Base-by-base conservation (phyloP, 2,888 invertebrate species). In the Melipona bicolor region DNA sequence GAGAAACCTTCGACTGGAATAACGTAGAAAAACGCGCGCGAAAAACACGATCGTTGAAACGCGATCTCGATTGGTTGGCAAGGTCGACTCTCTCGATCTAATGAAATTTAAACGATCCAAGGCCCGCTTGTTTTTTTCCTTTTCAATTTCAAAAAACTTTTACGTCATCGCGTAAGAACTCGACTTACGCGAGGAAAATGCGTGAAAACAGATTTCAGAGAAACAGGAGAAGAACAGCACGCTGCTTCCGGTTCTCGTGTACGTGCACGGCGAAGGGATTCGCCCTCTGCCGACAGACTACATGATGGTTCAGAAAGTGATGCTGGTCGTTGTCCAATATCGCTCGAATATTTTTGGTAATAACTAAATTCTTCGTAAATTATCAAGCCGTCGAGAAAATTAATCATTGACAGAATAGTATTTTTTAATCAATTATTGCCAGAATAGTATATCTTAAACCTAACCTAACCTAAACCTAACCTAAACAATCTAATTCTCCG, bases 271-370 rank as follows among this genome's bases (percentile, higher is more conserved):
- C 5, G 94, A 93, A 49, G 32, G 27, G 94, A 90, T 76, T 69
- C 65, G 79, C 5, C 36, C 77, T 4, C 86, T 81, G 0, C 86
- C 92, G 4, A 92, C 94, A 11, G 88, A 90, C 50, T 94, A 94
- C 84, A 79, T 94, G 32, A 61, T 91, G 83, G 91, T 93, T 79
- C 91, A 93, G 36, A 85, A 92, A 54, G 65, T 94, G 27, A 86
- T 94, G 69, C 83, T 94, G 19, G 92, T 94, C 11, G 90, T 92
- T 17, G 50, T 94, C 13, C 94, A 94, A 83, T 93, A 94, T 86
- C 92, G 94, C 9, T 88, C 93, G 49, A 90, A 91, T 67, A 78
- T 90, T 77, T 88, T 94, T 52, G 94, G 94, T 94, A 88, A 91
- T 50, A 17, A 24, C 17, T 32, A 11, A 11, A 54, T 11, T 6